Evolutionary conservation across 2,888 invertebrate species (phyloP).

Genomic region (Branchellion lobata): DNA sequence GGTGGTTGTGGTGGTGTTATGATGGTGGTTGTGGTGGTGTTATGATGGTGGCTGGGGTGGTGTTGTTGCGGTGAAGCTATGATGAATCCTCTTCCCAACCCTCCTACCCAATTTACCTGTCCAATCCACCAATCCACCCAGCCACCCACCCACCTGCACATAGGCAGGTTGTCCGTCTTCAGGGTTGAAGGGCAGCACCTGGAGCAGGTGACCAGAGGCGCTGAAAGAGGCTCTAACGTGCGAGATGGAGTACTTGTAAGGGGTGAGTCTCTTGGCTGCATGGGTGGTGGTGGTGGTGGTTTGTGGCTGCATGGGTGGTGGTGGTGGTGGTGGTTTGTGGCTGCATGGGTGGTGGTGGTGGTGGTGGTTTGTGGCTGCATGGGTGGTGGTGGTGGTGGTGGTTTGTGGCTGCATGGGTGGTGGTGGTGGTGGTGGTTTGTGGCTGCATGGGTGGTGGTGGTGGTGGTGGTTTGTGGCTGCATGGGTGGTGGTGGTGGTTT

Average conservation of each 20-base stretch:
- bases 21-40: no score
- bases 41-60: no score
- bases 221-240: constrained; percentile 67
- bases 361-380: no score
- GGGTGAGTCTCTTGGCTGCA: constrained; percentile 70
- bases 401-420: no score
- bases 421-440: no score
- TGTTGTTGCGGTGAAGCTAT: no score
- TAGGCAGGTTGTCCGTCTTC: constrained; percentile 77
- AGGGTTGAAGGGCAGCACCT: constrained; percentile 75
- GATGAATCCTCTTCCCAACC: no score
- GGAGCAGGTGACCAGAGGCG: constrained; percentile 67
- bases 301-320: not conserved
- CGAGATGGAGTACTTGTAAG: constrained; percentile 79
- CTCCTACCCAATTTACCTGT: not conserved
- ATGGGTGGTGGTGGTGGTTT: no score
- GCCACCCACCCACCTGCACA: constrained; percentile 68
- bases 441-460: no score
- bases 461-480: not conserved
- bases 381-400: no score
- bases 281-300: not conserved
- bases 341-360: no score
- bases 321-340: not conserved
- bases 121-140: not conserved
- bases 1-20: no score